phyloP scores from a whole-genome alignment of 2,113 vertebrate genomes.

The Delphinapterus leucas region DNA sequence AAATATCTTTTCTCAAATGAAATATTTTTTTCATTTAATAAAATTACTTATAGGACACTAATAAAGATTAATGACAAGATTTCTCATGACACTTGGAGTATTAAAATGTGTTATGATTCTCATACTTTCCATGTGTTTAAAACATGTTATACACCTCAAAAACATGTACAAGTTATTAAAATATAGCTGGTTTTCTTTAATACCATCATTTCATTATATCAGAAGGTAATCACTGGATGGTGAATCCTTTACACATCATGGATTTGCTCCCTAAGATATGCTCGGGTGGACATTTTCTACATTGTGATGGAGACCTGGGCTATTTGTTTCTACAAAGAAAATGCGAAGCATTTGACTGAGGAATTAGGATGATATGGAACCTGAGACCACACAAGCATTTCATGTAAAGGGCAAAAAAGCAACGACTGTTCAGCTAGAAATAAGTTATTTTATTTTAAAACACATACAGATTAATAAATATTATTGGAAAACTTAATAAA shows the following conservation, averaged over 20 bases:
- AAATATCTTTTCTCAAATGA: background rate
- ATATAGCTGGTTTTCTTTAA: background rate
- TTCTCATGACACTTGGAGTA: background rate
- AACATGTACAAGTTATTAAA: background rate
- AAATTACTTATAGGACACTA: background rate
- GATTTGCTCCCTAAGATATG: background rate
- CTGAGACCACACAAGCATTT: background rate
- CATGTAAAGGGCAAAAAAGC: conserved; percentile 12
- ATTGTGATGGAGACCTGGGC: background rate
- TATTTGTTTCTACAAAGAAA: background rate
- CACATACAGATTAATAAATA: conserved; percentile 85
- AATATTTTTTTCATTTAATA: background rate
- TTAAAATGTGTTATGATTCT: conserved; percentile 6
- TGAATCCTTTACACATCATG: background rate
- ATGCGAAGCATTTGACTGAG: background rate
- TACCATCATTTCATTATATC: background rate
- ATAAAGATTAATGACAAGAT: background rate
- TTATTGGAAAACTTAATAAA: conserved; percentile 87
- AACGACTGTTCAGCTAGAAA: conserved; percentile 81
- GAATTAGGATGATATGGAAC: background rate
- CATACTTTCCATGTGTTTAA: conserved; percentile 3
- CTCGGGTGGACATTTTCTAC: background rate
- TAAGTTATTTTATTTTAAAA: conserved; percentile 86
- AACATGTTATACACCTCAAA: background rate
- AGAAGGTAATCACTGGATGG: background rate